A percentile compares a stretch with the other conserved stretches of the same genome.
phyloP scores from a whole-genome alignment of 2,113 vertebrate genomes.

The Piprites chloris region DNA sequence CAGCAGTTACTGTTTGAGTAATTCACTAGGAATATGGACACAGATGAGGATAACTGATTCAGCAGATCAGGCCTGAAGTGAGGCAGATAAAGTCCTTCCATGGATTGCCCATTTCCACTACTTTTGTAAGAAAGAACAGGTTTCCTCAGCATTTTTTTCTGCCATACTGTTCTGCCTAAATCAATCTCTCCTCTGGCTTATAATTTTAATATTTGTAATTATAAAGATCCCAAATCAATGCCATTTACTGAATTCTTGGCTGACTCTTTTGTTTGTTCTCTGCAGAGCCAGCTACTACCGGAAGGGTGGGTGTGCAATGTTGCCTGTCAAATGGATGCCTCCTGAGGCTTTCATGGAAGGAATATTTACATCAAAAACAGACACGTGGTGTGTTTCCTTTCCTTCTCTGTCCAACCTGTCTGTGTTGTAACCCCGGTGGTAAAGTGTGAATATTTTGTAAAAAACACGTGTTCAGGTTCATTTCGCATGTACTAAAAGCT shows the following conservation, averaged over 20 bases:
- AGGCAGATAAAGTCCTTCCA: background rate
- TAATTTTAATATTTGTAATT: background rate
- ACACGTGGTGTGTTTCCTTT: slow-evolving; percentile 85
- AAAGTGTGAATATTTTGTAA: background rate
- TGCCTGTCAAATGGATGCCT: slow-evolving; percentile 99
- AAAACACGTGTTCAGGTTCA: background rate
- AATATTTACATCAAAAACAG: slow-evolving; percentile 99
- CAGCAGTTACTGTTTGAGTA: background rate
- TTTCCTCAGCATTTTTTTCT: background rate
- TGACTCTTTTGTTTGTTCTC: background rate
- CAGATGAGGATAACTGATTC: background rate
- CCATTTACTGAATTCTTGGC: background rate
- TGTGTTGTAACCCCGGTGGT: background rate
- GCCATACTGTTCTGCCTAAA: background rate
- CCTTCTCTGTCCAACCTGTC: background rate
- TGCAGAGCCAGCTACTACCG: slow-evolving; percentile 96
- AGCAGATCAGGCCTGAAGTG: background rate
- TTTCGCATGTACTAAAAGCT: background rate
- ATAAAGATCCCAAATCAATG: background rate
- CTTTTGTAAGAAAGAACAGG: background rate
- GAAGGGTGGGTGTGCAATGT: slow-evolving; percentile 97
- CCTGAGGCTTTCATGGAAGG: slow-evolving; percentile 99
- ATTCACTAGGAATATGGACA: background rate
- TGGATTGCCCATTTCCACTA: background rate
- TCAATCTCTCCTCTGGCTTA: background rate